Evolutionary conservation across 1,140 invertebrate genomes (phyloP), one percentile per base, ranked within the genome.

Genomic region (Ceratina japonica): DNA sequence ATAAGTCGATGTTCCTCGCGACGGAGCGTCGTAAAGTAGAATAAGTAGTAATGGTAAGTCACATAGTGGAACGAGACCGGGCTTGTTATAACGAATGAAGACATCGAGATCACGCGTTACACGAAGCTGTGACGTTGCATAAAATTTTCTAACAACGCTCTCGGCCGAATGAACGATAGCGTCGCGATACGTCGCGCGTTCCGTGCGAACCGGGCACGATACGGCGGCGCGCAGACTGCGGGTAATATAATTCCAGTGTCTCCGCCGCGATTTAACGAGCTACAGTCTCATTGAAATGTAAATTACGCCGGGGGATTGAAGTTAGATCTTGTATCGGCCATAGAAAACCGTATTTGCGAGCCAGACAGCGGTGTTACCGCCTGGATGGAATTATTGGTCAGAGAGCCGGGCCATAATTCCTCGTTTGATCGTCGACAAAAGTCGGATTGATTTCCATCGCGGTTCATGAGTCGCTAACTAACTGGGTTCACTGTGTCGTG

Each of bases 271-370:
- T 20, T 61, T 72, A 72, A 72, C 69, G 69, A 72, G 56, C n/a
- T 49, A 61, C 54, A 16, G 24, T 27, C 56, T 72, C 56, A 37
- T 72, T 72, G 56, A 61, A 72, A 72, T 61, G 69, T 61, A 61
- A 72, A 72, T 72, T 72, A 59, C 69, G 56, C 16, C 56, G n/a
- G 31, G 20, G 69, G 37, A 72, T 72, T 12, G 69, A 72, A 61
- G 56, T 72, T 24, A 44, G 56, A 49, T 72, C 69, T 72, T 61
- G 44, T 61, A 59, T 72, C 18, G 56, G 37, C 13, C 20, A 61
- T 61, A 72, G 69, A 72, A 72, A 72, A 72, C 15, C 59, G 56
- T 72, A 72, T 72, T 61, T 72, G 44, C 69, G 56, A 72, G 56
- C 54, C 24, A 59, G n/a, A n/a, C n/a, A n/a, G n/a, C n/a, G 27